phyloP scores from a whole-genome alignment of 2,888 invertebrate genomes.

The Chalcis sispes region DNA sequence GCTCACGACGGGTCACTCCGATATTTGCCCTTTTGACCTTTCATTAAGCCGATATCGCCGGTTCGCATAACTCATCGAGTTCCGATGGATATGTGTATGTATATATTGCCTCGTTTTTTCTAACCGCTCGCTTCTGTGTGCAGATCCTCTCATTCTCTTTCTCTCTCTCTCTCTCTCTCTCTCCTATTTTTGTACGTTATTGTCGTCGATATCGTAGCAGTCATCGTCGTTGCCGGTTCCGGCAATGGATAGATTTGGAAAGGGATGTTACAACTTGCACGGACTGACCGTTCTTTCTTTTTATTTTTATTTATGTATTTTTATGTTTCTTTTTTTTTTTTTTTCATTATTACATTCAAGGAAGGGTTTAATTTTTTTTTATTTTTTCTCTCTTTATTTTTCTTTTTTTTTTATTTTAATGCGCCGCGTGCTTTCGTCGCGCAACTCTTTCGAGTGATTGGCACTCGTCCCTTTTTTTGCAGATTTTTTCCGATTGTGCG shows the following conservation, averaged over 20 bases:
- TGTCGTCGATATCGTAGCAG: neutral
- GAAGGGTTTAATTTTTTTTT: neutral
- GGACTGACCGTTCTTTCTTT: conserved; percentile 1
- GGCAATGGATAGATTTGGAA: conserved; percentile 19
- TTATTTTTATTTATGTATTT: neutral
- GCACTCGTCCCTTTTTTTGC: neutral
- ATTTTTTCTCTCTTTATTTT: neutral
- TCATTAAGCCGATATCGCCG: conserved; percentile 53
- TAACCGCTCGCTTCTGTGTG: neutral
- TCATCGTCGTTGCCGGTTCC: conserved; percentile 7
- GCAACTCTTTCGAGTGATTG: neutral
- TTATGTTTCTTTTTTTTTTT: neutral
- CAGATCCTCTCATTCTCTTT: neutral
- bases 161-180: neutral
- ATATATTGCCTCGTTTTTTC: neutral
- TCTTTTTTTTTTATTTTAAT: neutral
- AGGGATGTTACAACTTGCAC: conserved; percentile 35
- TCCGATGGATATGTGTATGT: conserved; percentile 33
- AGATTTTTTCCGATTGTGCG: conserved; percentile 31
- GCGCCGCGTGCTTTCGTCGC: neutral
- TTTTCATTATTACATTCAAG: neutral
- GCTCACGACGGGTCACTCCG: conserved; percentile 18
- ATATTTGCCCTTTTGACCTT: conserved; percentile 44
- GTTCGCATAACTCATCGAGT: conserved; percentile 44
- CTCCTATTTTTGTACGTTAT: neutral